Evolutionary conservation across 2,888 invertebrate species (phyloP).

Genomic region (Cephus pygmeus): DNA sequence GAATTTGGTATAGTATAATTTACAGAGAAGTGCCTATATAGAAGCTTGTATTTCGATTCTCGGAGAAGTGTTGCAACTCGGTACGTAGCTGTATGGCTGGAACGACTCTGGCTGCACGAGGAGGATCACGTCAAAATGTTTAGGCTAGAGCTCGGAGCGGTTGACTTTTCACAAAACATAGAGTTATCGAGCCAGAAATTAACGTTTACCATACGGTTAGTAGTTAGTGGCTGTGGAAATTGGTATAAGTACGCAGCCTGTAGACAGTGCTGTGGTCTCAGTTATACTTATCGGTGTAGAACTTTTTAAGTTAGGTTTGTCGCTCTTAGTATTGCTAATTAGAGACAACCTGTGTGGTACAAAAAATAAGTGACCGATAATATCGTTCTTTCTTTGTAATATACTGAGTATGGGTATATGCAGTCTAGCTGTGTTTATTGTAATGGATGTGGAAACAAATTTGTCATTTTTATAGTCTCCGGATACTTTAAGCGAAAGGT

Average conservation of each 20-base stretch:
- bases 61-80: too few species aligned
- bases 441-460: neutral
- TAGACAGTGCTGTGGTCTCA: neutral
- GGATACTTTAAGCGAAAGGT: neutral
- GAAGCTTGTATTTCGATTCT: too few species aligned
- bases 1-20: too few species aligned
- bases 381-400: neutral
- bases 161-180: neutral
- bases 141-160: neutral
- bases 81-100: too few species aligned
- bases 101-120: too few species aligned
- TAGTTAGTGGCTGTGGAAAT: neutral
- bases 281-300: neutral
- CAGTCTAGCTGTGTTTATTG: neutral
- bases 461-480: neutral
- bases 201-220: neutral
- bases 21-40: too few species aligned
- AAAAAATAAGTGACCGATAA: neutral
- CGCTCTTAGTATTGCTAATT: neutral
- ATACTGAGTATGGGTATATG: neutral
- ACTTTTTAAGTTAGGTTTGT: neutral
- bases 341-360: neutral
- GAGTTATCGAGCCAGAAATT: neutral
- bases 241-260: neutral
- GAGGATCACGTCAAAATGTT: too few species aligned